Evolutionary conservation across 2,113 vertebrate species (phyloP).

Genomic region (Misgurnus mizolepis): DNA sequence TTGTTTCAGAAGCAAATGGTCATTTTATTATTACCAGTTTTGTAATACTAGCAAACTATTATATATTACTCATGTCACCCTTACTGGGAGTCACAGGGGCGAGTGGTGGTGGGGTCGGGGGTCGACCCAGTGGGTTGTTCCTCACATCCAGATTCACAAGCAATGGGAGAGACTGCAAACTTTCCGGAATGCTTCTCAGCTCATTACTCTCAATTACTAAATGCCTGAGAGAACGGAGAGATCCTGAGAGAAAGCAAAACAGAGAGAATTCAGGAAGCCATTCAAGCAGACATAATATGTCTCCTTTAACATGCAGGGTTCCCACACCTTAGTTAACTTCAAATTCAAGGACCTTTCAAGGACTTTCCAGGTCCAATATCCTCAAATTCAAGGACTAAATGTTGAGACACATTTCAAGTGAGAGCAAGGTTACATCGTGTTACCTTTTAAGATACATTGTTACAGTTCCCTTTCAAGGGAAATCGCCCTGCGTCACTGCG

Average conservation of each 20-base stretch:
- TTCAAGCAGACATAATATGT: background rate
- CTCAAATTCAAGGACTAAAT: too few species aligned
- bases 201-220: constrained; percentile 73
- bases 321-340: too few species aligned
- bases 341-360: too few species aligned
- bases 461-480: too few species aligned
- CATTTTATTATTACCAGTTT: background rate
- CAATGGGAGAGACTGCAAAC: constrained; percentile 64
- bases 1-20: background rate
- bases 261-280: background rate
- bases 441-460: too few species aligned
- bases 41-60: background rate
- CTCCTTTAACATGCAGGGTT: too few species aligned
- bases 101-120: constrained; percentile 66
- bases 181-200: constrained; percentile 66
- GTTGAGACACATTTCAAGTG: too few species aligned
- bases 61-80: background rate
- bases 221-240: constrained; percentile 69
- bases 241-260: constrained; percentile 55
- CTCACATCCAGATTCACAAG: constrained; percentile 70
- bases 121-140: constrained; percentile 74
- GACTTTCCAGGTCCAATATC: too few species aligned
- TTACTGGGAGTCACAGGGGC: constrained; percentile 63
- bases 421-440: too few species aligned
- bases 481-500: too few species aligned